Evolutionary conservation across 2,797 vertebrate species (phyloP).

Genomic region (Pangasius mekongensis): DNA sequence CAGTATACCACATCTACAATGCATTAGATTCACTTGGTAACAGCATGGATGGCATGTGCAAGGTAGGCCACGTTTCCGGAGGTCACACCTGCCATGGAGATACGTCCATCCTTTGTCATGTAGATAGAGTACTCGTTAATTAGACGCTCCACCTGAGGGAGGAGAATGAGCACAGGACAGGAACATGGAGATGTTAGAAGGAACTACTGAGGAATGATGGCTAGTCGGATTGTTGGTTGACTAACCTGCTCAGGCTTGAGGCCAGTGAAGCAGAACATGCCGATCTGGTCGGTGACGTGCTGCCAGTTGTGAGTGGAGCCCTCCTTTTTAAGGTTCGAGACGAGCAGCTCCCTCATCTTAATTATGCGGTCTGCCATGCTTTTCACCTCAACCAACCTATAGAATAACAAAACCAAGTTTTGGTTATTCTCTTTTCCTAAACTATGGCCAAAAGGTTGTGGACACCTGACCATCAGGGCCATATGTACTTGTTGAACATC

Average conservation of each 20-base stretch:
- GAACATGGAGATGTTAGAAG: not conserved
- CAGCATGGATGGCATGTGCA: slow-evolving; percentile 90
- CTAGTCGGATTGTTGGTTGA: fast-evolving
- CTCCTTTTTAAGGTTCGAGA: slow-evolving; percentile 89
- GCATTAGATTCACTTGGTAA: slow-evolving; percentile 82
- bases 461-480: not conserved
- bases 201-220: not conserved
- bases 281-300: slow-evolving; percentile 96
- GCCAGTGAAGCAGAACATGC: slow-evolving; percentile 99
- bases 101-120: slow-evolving; percentile 97
- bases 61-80: slow-evolving; percentile 91
- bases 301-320: slow-evolving; percentile 94
- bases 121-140: slow-evolving; percentile 95
- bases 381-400: slow-evolving; percentile 91
- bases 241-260: slow-evolving; percentile 94
- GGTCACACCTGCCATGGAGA: slow-evolving; percentile 92
- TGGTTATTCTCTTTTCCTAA: not conserved
- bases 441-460: not conserved
- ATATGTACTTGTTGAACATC: not conserved
- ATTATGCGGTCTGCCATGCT: slow-evolving; percentile 96
- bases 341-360: slow-evolving; percentile 91
- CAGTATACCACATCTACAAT: not conserved
- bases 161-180: not conserved
- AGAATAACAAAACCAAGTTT: not conserved
- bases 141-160: slow-evolving; percentile 86